These are phyloP conservation scores for Spilarctia lutea DNA, from an alignment of 2,888 invertebrate species.

Conservation along the genomic window DNA sequence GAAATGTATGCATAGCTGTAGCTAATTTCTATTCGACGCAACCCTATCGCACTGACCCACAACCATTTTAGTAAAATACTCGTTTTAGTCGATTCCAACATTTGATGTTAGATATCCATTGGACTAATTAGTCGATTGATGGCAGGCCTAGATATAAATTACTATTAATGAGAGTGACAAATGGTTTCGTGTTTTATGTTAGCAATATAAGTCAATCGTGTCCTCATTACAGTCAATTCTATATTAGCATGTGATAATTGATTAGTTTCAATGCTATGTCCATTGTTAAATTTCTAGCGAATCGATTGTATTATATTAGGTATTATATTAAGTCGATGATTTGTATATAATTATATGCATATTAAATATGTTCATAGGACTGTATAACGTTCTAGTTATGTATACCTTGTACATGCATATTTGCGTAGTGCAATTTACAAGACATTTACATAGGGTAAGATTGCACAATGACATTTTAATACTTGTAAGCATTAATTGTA, in stretches of 20 bases:
- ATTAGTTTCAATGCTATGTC: not conserved
- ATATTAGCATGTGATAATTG: slow-evolving; percentile 3
- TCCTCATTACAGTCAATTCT: not conserved
- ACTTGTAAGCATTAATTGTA: too few species aligned
- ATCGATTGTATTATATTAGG: not conserved
- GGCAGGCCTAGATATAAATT: slow-evolving; percentile 34
- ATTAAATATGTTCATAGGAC: too few species aligned
- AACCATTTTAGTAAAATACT: slow-evolving; percentile 1
- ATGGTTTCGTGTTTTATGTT: not conserved
- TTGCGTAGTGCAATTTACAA: too few species aligned
- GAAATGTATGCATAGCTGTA: not conserved
- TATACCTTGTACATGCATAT: too few species aligned
- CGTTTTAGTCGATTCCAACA: not conserved
- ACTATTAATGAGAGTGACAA: slow-evolving; percentile 8
- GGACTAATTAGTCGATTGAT: slow-evolving; percentile 35
- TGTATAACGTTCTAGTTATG: too few species aligned
- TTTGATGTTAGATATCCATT: slow-evolving; percentile 25
- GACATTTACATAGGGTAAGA: too few species aligned
- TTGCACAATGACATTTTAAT: too few species aligned
- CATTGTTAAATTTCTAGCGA: not conserved
- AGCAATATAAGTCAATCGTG: not conserved
- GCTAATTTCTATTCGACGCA: not conserved
- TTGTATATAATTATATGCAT: not conserved
- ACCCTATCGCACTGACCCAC: not conserved
- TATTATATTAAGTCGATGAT: not conserved